Evolutionary conservation across 2,888 invertebrate genomes (phyloP).

Genomic region (Eugnorisma glareosa): DNA sequence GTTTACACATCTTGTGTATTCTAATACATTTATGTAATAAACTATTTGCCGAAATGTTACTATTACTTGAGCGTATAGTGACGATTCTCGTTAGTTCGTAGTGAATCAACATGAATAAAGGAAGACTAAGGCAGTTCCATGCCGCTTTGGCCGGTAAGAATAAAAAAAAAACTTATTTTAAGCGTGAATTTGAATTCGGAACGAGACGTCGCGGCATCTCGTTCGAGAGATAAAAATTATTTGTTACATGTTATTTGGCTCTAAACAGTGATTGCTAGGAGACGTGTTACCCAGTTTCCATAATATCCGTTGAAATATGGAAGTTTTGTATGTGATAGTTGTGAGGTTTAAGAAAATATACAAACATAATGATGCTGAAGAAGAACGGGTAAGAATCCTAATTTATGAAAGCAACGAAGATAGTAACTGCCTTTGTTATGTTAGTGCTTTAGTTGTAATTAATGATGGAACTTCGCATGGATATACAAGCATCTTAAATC

Average conservation of each 20-base stretch:
- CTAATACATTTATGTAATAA: slow-evolving; percentile 67
- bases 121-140: slow-evolving; percentile 64
- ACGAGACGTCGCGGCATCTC: neutral
- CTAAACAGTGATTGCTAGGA: slow-evolving; percentile 29
- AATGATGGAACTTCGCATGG: neutral
- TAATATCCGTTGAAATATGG: slow-evolving; percentile 6
- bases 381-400: neutral
- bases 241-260: slow-evolving; percentile 32
- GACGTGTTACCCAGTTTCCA: slow-evolving; percentile 4
- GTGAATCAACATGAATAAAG: slow-evolving; percentile 61
- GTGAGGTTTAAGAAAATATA: slow-evolving; percentile 1
- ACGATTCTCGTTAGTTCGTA: slow-evolving; percentile 27
- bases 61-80: slow-evolving; percentile 49
- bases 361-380: neutral
- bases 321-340: slow-evolving; percentile 5
- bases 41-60: slow-evolving; percentile 60
- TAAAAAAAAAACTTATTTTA: neutral
- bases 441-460: neutral
- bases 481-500: neutral
- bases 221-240: slow-evolving; percentile 2
- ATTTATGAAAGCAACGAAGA: neutral
- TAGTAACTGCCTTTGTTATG: too few relatives aligned
- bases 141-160: slow-evolving; percentile 67
- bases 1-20: slow-evolving; percentile 60
- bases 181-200: slow-evolving; percentile 26